Evolutionary conservation across 2,113 vertebrate genomes (phyloP).

Genomic region (Dromaius novaehollandiae): DNA sequence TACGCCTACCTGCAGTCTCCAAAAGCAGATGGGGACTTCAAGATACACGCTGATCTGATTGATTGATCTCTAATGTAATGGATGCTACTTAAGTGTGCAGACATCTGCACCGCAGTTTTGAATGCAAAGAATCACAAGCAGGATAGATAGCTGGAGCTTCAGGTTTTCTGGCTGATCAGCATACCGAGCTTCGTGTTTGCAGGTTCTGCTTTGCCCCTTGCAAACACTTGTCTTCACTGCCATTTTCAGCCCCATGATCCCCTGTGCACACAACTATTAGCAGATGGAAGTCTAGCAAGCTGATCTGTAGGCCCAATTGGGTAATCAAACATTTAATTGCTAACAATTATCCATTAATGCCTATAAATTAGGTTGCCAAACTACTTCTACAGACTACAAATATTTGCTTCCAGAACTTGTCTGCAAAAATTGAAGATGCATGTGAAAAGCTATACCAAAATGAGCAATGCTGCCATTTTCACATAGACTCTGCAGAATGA

Average conservation of each 20-base stretch:
- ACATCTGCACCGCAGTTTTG: not conserved
- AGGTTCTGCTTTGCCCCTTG: not conserved
- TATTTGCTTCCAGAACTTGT: constrained; percentile 34
- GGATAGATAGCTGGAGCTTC: not conserved
- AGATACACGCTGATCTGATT: not conserved
- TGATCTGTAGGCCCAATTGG: constrained; percentile 55
- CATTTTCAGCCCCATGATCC: not conserved
- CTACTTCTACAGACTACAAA: constrained; percentile 42
- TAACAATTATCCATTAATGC: constrained; percentile 66
- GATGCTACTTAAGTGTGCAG: not conserved
- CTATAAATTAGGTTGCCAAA: constrained; percentile 64
- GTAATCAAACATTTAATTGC: constrained; percentile 67
- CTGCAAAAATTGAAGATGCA: constrained; percentile 6
- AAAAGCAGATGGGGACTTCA: not conserved
- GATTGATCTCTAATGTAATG: not conserved
- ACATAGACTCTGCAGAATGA: not conserved
- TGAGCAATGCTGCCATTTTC: not conserved
- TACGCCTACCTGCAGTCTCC: not conserved
- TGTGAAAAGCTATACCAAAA: not conserved
- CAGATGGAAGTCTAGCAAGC: constrained; percentile 48
- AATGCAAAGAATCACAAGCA: not conserved
- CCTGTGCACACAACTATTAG: constrained; percentile 33
- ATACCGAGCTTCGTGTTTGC: not conserved
- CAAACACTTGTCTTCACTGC: not conserved
- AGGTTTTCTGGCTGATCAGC: not conserved